Evolutionary conservation across 2,888 invertebrate genomes (phyloP).

Genomic region (Sphaerophoria taeniata): DNA sequence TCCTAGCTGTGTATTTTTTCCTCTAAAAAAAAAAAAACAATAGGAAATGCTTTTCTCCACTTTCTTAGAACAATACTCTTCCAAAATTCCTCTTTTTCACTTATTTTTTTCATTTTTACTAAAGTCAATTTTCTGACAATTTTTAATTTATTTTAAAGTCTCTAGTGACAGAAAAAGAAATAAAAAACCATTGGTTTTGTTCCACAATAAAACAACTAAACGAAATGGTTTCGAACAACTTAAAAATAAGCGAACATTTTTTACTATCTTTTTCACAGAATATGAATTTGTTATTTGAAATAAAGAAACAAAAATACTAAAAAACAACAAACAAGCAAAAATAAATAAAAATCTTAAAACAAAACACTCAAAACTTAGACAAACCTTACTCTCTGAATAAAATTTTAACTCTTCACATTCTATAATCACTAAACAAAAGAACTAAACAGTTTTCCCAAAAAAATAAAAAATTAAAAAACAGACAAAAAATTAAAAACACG

Average conservation of each 20-base stretch:
- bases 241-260: conserved; percentile 51
- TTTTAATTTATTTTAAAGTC: background rate
- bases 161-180: background rate
- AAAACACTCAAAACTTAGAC: conserved; percentile 16
- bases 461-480: background rate
- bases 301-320: background rate
- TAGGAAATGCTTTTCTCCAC: background rate
- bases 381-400: background rate
- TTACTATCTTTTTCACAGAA: conserved; percentile 53
- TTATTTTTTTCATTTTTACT: background rate
- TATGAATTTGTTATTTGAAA: conserved; percentile 28
- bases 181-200: conserved; percentile 33
- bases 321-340: conserved; percentile 16
- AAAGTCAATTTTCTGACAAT: conserved; percentile 14
- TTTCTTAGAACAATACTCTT: background rate
- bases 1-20: too few species aligned
- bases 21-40: too few species aligned
- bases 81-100: background rate
- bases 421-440: conserved; percentile 15
- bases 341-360: background rate
- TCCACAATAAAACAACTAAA: conserved; percentile 51
- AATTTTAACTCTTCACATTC: too few species aligned
- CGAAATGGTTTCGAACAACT: conserved; percentile 67
- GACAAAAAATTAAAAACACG: too few species aligned
- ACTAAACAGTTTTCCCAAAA: background rate